Evolutionary conservation across 2,888 invertebrate species (phyloP), one percentile per base, ranked within the genome.

Genomic region (Zygothrica quintamaculata): DNA sequence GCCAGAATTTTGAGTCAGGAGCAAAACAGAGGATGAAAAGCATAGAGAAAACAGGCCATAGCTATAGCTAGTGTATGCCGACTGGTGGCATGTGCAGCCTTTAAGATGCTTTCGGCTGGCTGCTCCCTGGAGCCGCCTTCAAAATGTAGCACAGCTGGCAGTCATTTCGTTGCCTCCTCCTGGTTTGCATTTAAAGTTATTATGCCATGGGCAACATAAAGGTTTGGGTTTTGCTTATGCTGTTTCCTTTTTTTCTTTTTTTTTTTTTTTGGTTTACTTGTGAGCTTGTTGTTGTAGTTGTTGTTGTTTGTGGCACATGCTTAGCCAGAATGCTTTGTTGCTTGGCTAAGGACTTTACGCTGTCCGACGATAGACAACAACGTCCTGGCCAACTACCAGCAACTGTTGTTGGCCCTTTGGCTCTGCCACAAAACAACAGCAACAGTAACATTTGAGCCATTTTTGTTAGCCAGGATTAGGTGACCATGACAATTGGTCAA

Each of bases 401-500:
- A 42, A 36, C 26, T 34, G 29, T 12, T 11, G 42, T 7, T 33
- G 25, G 37, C 43, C 40, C 16, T 47, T 37, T 26, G 31, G 33
- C 36, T 8, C 22, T 34, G 34, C n/a, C 8, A 12, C 34, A 6
- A 3, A 36, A 18, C 25, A 25, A 18, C 18, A 22, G 29, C 43
- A 29, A 29, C 29, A 29, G 15, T 15, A 25, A 3, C 25, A 9
- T 16, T 44, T 47, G 46, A 59, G 65, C 68, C 82, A 66, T 64
- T 80, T 69, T 1, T 61, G 65, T 50, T 69, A 64, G 77, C 69
- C 74, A 31, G 84, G 80, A 84, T 80, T 84, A 80, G 80, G 77
- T 80, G 80, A 80, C 80, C 80, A 84, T 84, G 80, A 77, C 84
- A 80, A 80, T 80, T 77, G 84, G 26, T 68, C 57, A 61, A 46